Base-by-base conservation (phyloP, 2,888 invertebrate genomes). In the Drosophila meridiana region DNA sequence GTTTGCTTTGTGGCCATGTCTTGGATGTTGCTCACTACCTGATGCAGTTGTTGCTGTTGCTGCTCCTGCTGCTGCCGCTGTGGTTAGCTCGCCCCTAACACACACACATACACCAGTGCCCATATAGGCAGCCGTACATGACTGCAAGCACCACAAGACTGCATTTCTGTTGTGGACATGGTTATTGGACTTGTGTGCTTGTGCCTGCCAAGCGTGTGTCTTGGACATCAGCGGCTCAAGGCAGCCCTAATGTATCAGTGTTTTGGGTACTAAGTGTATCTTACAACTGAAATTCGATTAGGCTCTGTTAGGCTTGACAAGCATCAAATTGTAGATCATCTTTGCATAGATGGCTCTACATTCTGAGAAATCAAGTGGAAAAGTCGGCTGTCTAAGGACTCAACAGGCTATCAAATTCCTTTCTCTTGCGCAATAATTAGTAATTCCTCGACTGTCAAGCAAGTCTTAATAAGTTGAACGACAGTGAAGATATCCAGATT, bases 1-100 rank as follows among this genome's bases (percentile, higher is more conserved):
- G 90, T 89, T 85, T 83, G 80, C 76, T 69, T 78, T 85, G 83
- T 78, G 83, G 84, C 52, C 76, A 66, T 75, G 74, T 69, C 68
- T 72, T 65, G 57, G 52, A 68, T 67, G 71, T 67, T 69, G 57
- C 61, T 45, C 48, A 61, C 63, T 76, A 89, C 87, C 89, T 85
- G 82, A 68, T 78, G 47, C 60, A 75, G 69, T 69, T 76, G 68
- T 68, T 73, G 79, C 36, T 71, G 48, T 47, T 75, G 63, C 65
- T 73, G 73, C 20, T 20, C 20, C 20, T 20, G 20, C 20, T 40
- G 69, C 57, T 59, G 28, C 28, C 20, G 38, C 64, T 71, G 64
- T 48, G 71, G 71, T 80, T 65, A 76, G 60, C 75, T 66, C 69
- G 58, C 32, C 53, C 61, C 64, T 40, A 58, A 66, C 73, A 72